Percentiles rank a stretch among this genome's conserved stretches.
These are phyloP conservation scores for Glossophaga mutica DNA, from an alignment of 2,797 vertebrate genomes.

Conservation along the genomic window DNA sequence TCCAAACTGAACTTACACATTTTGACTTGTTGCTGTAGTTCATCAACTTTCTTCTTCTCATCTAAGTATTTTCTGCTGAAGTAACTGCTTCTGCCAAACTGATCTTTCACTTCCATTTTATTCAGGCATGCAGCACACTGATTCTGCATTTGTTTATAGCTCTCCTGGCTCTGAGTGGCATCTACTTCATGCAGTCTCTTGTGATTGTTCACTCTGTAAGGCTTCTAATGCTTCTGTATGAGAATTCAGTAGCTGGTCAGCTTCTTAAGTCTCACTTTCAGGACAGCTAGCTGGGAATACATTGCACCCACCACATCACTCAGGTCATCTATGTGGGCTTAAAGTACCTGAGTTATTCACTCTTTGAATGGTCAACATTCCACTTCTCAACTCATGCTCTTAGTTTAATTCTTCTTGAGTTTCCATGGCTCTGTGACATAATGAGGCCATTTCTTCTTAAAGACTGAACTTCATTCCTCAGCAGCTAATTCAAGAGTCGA, in stretches of 20 bases:
- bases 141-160: slow-evolving; percentile 94
- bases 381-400: slow-evolving; percentile 89
- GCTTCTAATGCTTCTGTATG: slow-evolving; percentile 91
- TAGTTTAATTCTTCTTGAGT: slow-evolving; percentile 94
- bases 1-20: slow-evolving; percentile 85
- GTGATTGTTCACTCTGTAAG: slow-evolving; percentile 90
- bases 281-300: slow-evolving; percentile 94
- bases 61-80: slow-evolving; percentile 87
- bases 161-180: slow-evolving; percentile 86
- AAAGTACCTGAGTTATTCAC: slow-evolving; percentile 87
- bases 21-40: slow-evolving; percentile 92
- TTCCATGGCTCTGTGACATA: slow-evolving; percentile 95
- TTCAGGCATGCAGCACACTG: slow-evolving; percentile 89
- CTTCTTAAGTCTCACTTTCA: slow-evolving; percentile 95
- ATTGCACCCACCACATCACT: slow-evolving; percentile 92
- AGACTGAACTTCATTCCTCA: slow-evolving; percentile 93
- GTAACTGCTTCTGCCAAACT: slow-evolving; percentile 92
- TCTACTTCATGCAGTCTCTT: slow-evolving; percentile 92
- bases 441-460: slow-evolving; percentile 97
- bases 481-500: slow-evolving; percentile 95
- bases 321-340: slow-evolving; percentile 92
- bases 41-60: slow-evolving; percentile 89
- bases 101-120: slow-evolving; percentile 91
- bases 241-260: slow-evolving; percentile 91
- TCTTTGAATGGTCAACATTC: slow-evolving; percentile 91